Evolutionary conservation across 2,797 vertebrate species (phyloP).

Genomic region (Chaunax sp.): DNA sequence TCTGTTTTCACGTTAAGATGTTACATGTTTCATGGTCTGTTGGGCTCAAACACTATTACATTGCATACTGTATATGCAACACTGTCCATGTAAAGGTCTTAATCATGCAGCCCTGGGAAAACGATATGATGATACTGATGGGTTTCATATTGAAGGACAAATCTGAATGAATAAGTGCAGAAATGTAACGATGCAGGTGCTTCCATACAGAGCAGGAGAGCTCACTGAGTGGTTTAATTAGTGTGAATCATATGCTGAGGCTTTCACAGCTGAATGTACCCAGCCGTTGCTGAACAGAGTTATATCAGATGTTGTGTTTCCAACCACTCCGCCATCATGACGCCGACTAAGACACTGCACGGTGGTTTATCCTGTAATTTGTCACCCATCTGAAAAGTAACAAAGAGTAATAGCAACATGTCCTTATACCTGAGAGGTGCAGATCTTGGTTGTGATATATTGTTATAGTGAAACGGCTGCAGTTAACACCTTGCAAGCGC

Average conservation of each 20-base stretch:
- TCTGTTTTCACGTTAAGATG: constrained; percentile 7
- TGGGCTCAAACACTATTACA: not conserved
- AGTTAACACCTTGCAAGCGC: too few relatives aligned
- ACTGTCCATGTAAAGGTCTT: constrained; percentile 7
- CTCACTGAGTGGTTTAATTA: constrained; percentile 1
- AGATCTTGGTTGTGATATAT: too few relatives aligned
- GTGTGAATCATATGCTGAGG: not conserved
- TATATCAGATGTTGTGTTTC: too few relatives aligned
- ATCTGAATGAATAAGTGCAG: not conserved
- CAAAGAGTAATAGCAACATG: not conserved
- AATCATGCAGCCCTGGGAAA: constrained; percentile 30
- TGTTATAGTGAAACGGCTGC: too few relatives aligned
- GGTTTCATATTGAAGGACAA: constrained; percentile 2
- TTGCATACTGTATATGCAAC: too few relatives aligned
- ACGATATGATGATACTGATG: constrained; percentile 4
- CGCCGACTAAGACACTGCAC: not conserved
- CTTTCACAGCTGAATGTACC: not conserved
- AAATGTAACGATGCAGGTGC: not conserved
- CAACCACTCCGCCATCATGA: too few relatives aligned
- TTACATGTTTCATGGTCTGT: constrained; percentile 1
- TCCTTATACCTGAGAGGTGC: not conserved
- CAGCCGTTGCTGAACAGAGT: not conserved
- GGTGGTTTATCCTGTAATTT: not conserved
- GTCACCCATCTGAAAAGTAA: not conserved
- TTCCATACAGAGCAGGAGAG: not conserved